Percentiles rank a stretch among this genome's conserved stretches.
phyloP scores from a whole-genome alignment of 1,140 invertebrate genomes.

The Drosophila insularis region DNA sequence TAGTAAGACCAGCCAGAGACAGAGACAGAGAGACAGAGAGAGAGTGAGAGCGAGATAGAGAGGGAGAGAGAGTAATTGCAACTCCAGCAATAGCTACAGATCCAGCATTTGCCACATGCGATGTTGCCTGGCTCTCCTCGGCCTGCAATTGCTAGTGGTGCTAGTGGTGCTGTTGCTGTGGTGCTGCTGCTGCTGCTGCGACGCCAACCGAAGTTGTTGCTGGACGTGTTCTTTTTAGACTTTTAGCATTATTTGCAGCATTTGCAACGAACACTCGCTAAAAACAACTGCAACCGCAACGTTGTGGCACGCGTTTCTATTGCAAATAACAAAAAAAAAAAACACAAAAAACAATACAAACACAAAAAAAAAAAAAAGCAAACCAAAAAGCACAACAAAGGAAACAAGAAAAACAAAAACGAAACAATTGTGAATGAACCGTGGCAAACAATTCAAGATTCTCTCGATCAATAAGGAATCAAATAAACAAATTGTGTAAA shows the following conservation, averaged over 20 bases:
- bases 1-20: slow-evolving; percentile 27
- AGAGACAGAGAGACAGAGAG: slow-evolving; percentile 10
- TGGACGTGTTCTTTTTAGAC: slow-evolving; percentile 81
- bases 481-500: slow-evolving; percentile 31
- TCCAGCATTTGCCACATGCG: slow-evolving; percentile 76
- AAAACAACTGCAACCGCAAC: slow-evolving; percentile 82
- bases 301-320: slow-evolving; percentile 82
- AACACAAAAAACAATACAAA: slow-evolving; percentile 31
- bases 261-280: slow-evolving; percentile 82
- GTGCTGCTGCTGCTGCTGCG: slow-evolving; percentile 44
- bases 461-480: not conserved
- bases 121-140: slow-evolving; percentile 38
- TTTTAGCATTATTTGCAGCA: slow-evolving; percentile 82
- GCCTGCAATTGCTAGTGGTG: slow-evolving; percentile 39
- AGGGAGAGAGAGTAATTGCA: slow-evolving; percentile 50
- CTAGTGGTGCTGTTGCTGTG: slow-evolving; percentile 40
- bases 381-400: no score
- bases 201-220: slow-evolving; percentile 62
- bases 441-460: slow-evolving; percentile 27
- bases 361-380: slow-evolving; percentile 4
- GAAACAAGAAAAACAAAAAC: not conserved
- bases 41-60: slow-evolving; percentile 14
- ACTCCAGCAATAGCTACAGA: slow-evolving; percentile 19
- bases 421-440: slow-evolving; percentile 18
- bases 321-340: slow-evolving; percentile 52